Evolutionary conservation across 2,888 invertebrate species (phyloP), one percentile per base, ranked within the genome.

Genomic region (Melitaea athalia): DNA sequence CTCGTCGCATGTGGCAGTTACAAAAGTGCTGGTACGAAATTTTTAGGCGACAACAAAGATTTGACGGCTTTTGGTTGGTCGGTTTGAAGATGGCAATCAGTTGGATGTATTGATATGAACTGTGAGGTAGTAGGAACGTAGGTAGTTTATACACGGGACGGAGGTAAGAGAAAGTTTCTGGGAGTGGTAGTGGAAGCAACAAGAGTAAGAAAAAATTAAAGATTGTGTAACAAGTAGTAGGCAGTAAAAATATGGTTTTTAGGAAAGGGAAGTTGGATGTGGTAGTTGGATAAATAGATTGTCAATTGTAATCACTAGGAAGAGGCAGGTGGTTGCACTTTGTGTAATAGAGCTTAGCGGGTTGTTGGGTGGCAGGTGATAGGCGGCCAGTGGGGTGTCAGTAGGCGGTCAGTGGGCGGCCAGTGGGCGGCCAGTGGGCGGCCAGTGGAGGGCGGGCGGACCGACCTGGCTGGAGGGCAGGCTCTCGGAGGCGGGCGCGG

Each of bases 401-500:
- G 60, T 17, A 17, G 61, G 45, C 24, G 49, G 49, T 52, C 33
- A 33, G 38, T 57, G 8, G 14, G 47, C n/a, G n/a, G 50, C 47
- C 47, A n/a, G 49, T 24, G 47, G 61, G 49, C 10, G 6, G 53
- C 63, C 42, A 14, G 49, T 8, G 33, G 66, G 24, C 24, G 43
- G 61, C 24, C 5, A 42, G 6, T 24, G 24, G 24, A n/a, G n/a
- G 24, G 24, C 24, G 1, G 42, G 61, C 50, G 38, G 75, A 85
- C 89, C 80, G 95, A 96, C 96, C 96, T 96, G 96, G 93, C 96
- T 96, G 86, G 95, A 94, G 81, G 96, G 96, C 89, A 96, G 95
- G 82, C 96, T 96, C 93, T 96, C 96, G 80, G 95, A 95, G 80
- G 86, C 94, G 92, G 94, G 95, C 94, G 87, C 94, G 91, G 86